Evolutionary conservation across 2,797 vertebrate genomes (phyloP), one percentile per base, ranked within the genome.

Genomic region (Gastrophryne carolinensis): DNA sequence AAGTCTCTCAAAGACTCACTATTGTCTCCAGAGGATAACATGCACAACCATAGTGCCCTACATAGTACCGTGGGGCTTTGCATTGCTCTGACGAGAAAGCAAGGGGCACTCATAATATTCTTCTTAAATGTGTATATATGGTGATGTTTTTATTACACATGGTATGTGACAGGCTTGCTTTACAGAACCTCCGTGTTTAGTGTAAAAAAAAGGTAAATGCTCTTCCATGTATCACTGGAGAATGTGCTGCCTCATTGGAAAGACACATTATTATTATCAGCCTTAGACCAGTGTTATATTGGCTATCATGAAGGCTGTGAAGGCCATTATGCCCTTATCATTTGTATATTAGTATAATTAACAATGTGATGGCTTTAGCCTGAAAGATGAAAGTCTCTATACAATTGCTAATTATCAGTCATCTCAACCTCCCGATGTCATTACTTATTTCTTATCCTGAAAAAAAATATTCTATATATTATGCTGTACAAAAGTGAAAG

Each of bases 311-410:
- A 57, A 93, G 65, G 95, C 97, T 96, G 97, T 87, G 92, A 93
- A 89, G 87, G 88, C 94, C 93, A 97, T 97, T 97, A 96, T 87
- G 89, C 87, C 84, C 90, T 96, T 97, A 98, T 97, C 96, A 86
- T 88, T 83, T 83, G 84, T 89, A 88, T 92, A 91, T 94, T 84
- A 80, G 84, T 88, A 90, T 94, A 93, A 97, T 94, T 95, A 95
- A 94, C 90, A 85, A 85, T 87, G 83, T 92, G 94, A 95, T 95
- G 94, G 86, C 90, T 86, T 86, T 89, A 87, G 83, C 80, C 79
- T 84, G 87, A 91, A 89, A 88, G 89, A 85, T 85, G 86, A 89
- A 90, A 86, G 78, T 90, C 90, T 92, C 86, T 85, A 87, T 91
- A 92, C 92, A 94, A 92, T 90, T 89, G 82, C 82, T 82, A 88